phyloP scores from a whole-genome alignment of 1,140 invertebrate species.

The Leptinotarsa defecta region DNA sequence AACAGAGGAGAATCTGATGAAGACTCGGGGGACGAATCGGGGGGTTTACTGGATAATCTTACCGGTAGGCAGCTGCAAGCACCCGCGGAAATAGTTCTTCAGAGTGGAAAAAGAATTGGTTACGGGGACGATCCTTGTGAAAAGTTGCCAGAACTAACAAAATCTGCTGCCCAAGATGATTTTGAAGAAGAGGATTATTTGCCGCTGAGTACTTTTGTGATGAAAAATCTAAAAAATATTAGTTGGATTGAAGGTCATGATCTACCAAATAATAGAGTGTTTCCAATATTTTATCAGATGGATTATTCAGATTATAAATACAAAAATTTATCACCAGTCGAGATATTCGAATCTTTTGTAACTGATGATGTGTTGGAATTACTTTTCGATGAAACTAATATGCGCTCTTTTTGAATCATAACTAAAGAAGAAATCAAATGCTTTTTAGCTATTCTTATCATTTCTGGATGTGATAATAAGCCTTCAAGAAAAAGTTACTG shows the following conservation, averaged over 20 bases:
- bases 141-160: background rate
- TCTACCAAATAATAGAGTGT: too few relatives aligned
- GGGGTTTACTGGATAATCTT: slow-evolving; percentile 37
- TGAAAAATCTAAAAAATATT: slow-evolving; percentile 19
- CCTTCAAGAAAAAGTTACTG: background rate
- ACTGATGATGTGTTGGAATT: too few relatives aligned
- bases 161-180: background rate
- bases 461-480: background rate
- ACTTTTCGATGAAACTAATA: too few relatives aligned
- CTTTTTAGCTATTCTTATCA: background rate
- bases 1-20: slow-evolving; percentile 27
- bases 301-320: too few relatives aligned
- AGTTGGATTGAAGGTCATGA: background rate
- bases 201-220: background rate
- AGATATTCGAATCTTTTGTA: too few relatives aligned
- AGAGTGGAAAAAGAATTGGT: slow-evolving; percentile 10
- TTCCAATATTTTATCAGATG: too few relatives aligned
- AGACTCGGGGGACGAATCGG: slow-evolving; percentile 40
- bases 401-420: background rate
- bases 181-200: slow-evolving; percentile 6
- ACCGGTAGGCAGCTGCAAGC: slow-evolving; percentile 31
- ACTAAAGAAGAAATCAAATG: background rate
- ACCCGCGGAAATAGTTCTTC: slow-evolving; percentile 18
- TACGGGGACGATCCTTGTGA: background rate
- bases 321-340: too few relatives aligned